A percentile compares a stretch with the other conserved stretches of the same genome.
phyloP scores from a whole-genome alignment of 2,888 invertebrate species.

The Saturnia japonica region DNA sequence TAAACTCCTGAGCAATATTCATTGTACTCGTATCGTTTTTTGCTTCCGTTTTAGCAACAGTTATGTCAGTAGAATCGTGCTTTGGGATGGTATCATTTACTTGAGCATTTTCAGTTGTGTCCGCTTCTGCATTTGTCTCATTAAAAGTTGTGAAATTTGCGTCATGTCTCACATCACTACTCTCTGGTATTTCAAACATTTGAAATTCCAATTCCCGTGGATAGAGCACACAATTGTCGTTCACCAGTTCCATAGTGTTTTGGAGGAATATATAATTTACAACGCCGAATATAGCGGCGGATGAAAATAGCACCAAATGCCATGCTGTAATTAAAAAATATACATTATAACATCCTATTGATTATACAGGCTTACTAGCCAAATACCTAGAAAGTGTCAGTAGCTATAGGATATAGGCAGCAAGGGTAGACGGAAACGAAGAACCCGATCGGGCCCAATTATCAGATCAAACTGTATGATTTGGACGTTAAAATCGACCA shows the following conservation, averaged over 20 bases:
- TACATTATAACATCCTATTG: too few relatives aligned
- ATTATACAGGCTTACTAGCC: too few relatives aligned
- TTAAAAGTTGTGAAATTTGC: conserved; percentile 16
- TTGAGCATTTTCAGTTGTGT: conserved; percentile 44
- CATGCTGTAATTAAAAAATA: conserved; percentile 58
- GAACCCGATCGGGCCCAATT: too few relatives aligned
- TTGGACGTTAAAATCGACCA: too few relatives aligned
- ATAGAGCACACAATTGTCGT: conserved; percentile 60
- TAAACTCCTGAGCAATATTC: conserved; percentile 10
- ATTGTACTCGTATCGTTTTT: conserved; percentile 24
- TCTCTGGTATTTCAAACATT: conserved; percentile 42
- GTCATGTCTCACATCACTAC: conserved; percentile 3
- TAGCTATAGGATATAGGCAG: too few relatives aligned
- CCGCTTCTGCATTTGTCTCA: conserved; percentile 25
- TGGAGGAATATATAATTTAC: conserved; percentile 68
- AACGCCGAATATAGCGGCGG: conserved; percentile 64
- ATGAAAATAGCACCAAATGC: conserved; percentile 60
- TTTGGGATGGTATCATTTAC: conserved; percentile 29
- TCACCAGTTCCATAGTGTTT: conserved; percentile 61
- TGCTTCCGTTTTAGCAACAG: conserved; percentile 44
- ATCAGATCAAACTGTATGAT: too few relatives aligned
- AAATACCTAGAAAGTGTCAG: too few relatives aligned
- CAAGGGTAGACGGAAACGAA: too few relatives aligned
- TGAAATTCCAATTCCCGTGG: conserved; percentile 61
- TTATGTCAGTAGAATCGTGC: conserved; percentile 27